Percentiles rank a stretch among this genome's conserved stretches.
phyloP scores from a whole-genome alignment of 2,888 invertebrate species.

The Sinotaia quadrata region DNA sequence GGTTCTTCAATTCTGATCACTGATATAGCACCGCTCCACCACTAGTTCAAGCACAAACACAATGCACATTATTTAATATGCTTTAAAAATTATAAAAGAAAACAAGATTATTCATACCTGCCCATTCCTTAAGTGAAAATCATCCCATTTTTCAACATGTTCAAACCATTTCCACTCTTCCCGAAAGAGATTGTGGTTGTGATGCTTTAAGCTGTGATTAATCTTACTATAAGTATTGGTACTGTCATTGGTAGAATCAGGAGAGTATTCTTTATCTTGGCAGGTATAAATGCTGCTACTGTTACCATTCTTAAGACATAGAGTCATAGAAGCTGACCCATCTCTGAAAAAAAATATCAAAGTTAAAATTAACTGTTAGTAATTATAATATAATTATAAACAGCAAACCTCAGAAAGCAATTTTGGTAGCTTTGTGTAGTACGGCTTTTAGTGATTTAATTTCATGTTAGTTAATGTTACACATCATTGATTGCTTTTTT shows the following conservation, averaged over 20 bases:
- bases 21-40: no score
- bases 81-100: no score
- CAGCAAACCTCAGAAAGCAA: no score
- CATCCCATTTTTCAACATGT: slow-evolving; percentile 65
- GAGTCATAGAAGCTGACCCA: slow-evolving; percentile 69
- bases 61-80: no score
- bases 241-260: not conserved
- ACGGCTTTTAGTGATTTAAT: no score
- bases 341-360: slow-evolving; percentile 60
- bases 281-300: slow-evolving; percentile 10
- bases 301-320: slow-evolving; percentile 47
- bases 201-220: slow-evolving; percentile 16
- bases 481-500: no score
- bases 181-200: slow-evolving; percentile 43
- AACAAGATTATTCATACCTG: slow-evolving; percentile 60
- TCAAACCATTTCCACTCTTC: slow-evolving; percentile 67
- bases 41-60: no score
- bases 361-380: no score
- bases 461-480: no score
- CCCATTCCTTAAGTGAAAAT: slow-evolving; percentile 70
- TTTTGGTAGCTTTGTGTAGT: no score
- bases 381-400: no score
- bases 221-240: not conserved
- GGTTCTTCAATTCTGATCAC: no score
- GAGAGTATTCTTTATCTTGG: slow-evolving; percentile 13